Percentiles rank a stretch among this genome's conserved stretches.
phyloP scores from a whole-genome alignment of 2,113 vertebrate genomes.

The Spizaetus ornatus region DNA sequence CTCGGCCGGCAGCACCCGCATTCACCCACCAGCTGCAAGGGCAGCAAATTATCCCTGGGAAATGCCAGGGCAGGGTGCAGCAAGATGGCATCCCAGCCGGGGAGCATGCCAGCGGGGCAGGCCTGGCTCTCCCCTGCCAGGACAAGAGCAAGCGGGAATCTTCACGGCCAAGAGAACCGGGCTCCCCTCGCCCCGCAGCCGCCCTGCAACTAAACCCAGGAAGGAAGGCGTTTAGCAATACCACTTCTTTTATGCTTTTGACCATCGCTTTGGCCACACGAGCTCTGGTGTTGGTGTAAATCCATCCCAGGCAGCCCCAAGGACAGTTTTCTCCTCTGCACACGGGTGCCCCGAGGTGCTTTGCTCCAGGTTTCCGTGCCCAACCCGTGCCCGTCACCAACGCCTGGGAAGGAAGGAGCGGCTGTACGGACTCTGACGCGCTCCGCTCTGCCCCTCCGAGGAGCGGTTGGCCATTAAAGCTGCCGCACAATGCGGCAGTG shows the following conservation, averaged over 20 bases:
- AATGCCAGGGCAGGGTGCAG: fast-evolving
- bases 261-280: fast-evolving
- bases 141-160: not conserved
- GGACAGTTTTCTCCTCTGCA: not conserved
- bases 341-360: fast-evolving
- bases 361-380: not conserved
- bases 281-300: not conserved
- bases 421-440: fast-evolving
- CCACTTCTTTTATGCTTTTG: not conserved
- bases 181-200: fast-evolving
- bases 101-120: fast-evolving
- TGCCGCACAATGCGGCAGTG: not conserved
- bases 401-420: not conserved
- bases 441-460: not conserved
- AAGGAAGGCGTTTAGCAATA: not conserved
- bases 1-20: fast-evolving
- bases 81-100: fast-evolving
- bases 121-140: not conserved
- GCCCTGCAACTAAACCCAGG: not conserved
- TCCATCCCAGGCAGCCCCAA: fast-evolving
- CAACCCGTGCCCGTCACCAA: fast-evolving
- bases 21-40: not conserved
- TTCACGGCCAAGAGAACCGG: not conserved
- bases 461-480: not conserved
- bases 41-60: not conserved